Evolutionary conservation across 2,888 invertebrate genomes (phyloP), one percentile per base, ranked within the genome.

Genomic region (Pyrocoelia pectoralis): DNA sequence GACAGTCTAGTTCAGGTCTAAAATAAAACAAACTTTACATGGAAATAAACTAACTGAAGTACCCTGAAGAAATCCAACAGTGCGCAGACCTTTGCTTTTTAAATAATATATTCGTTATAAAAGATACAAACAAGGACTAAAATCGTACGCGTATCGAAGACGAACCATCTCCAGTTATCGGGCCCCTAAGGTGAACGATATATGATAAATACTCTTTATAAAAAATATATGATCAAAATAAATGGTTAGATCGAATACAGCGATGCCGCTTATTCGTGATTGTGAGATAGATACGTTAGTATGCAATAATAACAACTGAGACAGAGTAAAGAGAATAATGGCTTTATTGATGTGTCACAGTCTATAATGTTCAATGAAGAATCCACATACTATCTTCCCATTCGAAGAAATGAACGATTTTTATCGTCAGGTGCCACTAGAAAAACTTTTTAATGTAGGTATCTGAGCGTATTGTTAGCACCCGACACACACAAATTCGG

Each of bases 161-260:
- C 61, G 67, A 65, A 65, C 67, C 67, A 67, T 67, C 65, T 65
- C 61, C 53, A 67, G 56, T 67, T 67, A 67, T 67, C 67, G 67
- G 68, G 68, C 68, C 68, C 68, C 68, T 68, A 66, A 68, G 68
- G 68, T 68, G 68, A 68, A 68, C 76, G 75, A 75, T 77, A 73
- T 75, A 76, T 77, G 77, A 77, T 77, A 77, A 76, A 77, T 77
- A 73, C 70, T 70, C 71, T 67, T 70, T 70, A 71, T 74, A 73
- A 77, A 76, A 77, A 77, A 74, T 76, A 74, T 73, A 74, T 71
- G 76, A 77, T 76, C 76, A 72, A 74, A 77, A 77, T 76, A 75
- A 77, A 77, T 75, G 76, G 74, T 72, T 73, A 74, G 76, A 76
- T 76, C 70, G 72, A 71, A 70, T 68, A 61, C 66, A 65, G 68